phyloP scores from a whole-genome alignment of 1,140 invertebrate species.

The Anoplophora glabripennis region DNA sequence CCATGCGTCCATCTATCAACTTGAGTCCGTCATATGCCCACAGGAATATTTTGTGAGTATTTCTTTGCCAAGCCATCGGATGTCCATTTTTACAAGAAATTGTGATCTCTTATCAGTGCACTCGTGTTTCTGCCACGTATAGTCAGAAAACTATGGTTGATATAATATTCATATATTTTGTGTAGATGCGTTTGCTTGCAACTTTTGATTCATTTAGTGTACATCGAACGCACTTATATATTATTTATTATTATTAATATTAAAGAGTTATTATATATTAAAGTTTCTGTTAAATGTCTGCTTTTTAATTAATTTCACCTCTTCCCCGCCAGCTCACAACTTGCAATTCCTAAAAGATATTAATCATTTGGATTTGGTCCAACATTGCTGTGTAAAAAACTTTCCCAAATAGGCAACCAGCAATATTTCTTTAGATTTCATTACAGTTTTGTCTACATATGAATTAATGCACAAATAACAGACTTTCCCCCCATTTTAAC shows the following conservation, averaged over 20 bases:
- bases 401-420: too few relatives aligned
- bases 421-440: too few relatives aligned
- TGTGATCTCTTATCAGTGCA: slow-evolving; percentile 40
- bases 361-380: too few relatives aligned
- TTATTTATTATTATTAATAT: slow-evolving; percentile 29
- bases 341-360: too few relatives aligned
- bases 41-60: slow-evolving; percentile 26
- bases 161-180: slow-evolving; percentile 44
- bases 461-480: too few relatives aligned
- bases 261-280: slow-evolving; percentile 37
- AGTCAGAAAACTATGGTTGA: slow-evolving; percentile 38
- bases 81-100: slow-evolving; percentile 38
- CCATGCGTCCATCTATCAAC: slow-evolving; percentile 20
- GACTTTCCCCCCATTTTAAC: too few relatives aligned
- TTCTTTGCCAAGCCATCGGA: slow-evolving; percentile 28
- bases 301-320: slow-evolving; percentile 11
- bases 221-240: slow-evolving; percentile 48
- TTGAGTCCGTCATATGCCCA: slow-evolving; percentile 34
- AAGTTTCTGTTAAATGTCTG: slow-evolving; percentile 38
- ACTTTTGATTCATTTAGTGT: slow-evolving; percentile 45
- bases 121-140: slow-evolving; percentile 35
- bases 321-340: not conserved
- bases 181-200: slow-evolving; percentile 49
- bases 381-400: too few relatives aligned
- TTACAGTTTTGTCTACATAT: too few relatives aligned